A percentile compares a stretch with the other conserved stretches of the same genome.
Evolutionary conservation across 1,140 invertebrate genomes (phyloP).

Genomic region (Sogatella furcifera): DNA sequence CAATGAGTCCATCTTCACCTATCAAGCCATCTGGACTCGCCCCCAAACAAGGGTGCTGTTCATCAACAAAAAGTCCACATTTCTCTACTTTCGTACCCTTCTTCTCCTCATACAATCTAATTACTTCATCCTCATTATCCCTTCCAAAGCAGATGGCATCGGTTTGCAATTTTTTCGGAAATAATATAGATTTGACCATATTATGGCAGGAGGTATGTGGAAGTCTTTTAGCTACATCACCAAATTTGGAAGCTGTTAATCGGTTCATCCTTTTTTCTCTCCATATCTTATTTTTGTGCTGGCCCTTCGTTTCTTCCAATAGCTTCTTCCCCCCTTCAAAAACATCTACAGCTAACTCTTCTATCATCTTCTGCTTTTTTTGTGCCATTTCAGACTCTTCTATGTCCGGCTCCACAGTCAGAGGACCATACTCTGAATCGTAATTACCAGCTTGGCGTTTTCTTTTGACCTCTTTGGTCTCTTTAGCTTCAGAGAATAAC

Average conservation of each 20-base stretch:
- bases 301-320: neutral
- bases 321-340: neutral
- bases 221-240: neutral
- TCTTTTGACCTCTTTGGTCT: neutral
- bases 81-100: neutral
- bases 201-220: neutral
- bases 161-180: neutral
- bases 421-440: neutral
- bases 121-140: neutral
- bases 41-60: neutral
- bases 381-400: neutral
- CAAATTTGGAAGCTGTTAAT: neutral
- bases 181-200: neutral
- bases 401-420: neutral
- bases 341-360: neutral
- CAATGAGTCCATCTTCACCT: neutral
- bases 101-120: neutral
- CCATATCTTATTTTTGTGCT: neutral
- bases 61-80: constrained; percentile 3
- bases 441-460: neutral
- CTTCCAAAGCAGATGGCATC: neutral
- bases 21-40: neutral
- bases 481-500: neutral
- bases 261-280: neutral
- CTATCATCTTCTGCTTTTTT: neutral